Evolutionary conservation across 2,797 vertebrate species (phyloP).

Genomic region (Zenarchopterus dispar): DNA sequence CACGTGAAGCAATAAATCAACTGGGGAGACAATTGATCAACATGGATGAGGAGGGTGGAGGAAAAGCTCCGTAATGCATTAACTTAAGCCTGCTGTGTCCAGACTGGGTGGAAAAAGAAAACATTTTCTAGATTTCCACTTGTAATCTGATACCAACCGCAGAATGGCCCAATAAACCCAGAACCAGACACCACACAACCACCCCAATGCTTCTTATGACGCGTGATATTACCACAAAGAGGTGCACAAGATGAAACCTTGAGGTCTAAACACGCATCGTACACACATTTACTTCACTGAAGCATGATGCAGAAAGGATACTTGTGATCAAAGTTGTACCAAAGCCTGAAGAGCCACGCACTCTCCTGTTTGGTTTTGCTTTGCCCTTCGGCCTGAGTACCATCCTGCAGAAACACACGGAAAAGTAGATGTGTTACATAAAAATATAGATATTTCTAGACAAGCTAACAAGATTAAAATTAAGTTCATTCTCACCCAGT

Average conservation of each 20-base stretch:
- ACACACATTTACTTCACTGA: not conserved
- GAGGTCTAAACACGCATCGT: not conserved
- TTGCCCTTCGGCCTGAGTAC: slow-evolving; percentile 82
- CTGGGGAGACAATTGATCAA: slow-evolving; percentile 34
- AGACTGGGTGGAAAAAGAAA: not conserved
- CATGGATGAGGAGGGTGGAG: slow-evolving; percentile 20
- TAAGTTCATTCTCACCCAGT: too few relatives aligned
- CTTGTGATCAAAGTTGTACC: slow-evolving; percentile 99
- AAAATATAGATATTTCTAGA: not conserved
- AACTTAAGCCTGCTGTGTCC: slow-evolving; percentile 10
- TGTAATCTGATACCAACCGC: not conserved
- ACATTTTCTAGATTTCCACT: not conserved
- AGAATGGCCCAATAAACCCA: slow-evolving; percentile 1
- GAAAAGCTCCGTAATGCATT: slow-evolving; percentile 20
- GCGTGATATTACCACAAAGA: not conserved
- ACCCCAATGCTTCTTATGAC: not conserved
- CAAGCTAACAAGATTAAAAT: too few relatives aligned
- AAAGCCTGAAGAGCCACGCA: slow-evolving; percentile 96
- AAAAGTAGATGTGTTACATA: not conserved
- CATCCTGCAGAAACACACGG: slow-evolving; percentile 82
- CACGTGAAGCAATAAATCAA: slow-evolving; percentile 35
- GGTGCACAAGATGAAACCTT: not conserved
- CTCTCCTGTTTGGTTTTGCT: slow-evolving; percentile 96
- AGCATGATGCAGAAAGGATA: slow-evolving; percentile 87
- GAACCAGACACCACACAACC: not conserved